Percentiles rank a stretch among this genome's conserved stretches.
phyloP scores from a whole-genome alignment of 2,888 invertebrate genomes.

The Habrosyne pyritoides region DNA sequence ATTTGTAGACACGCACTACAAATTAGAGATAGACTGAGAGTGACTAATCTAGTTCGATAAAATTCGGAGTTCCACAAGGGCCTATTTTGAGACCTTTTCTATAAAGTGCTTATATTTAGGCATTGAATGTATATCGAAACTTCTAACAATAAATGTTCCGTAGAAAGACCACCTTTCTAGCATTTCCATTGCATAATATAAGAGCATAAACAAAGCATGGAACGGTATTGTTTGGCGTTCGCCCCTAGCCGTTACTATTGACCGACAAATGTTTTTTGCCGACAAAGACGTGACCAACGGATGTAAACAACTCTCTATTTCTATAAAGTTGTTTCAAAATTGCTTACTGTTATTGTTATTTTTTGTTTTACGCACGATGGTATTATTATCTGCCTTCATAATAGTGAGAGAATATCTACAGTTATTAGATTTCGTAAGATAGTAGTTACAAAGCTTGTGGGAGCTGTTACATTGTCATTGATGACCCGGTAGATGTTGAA shows the following conservation, averaged over 20 bases:
- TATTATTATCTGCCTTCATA: slow-evolving; percentile 1
- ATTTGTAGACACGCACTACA: too few relatives aligned
- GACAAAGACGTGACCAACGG: slow-evolving; percentile 39
- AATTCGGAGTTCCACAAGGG: not conserved
- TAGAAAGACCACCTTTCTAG: not conserved
- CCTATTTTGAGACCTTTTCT: not conserved
- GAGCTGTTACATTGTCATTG: not conserved
- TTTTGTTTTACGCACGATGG: not conserved
- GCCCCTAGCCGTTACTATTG: slow-evolving; percentile 20
- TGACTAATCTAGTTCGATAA: too few relatives aligned
- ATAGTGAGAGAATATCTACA: not conserved
- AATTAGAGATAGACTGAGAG: too few relatives aligned
- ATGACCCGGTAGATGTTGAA: not conserved
- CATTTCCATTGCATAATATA: slow-evolving; percentile 16
- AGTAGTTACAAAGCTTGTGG: not conserved
- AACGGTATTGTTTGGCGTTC: slow-evolving; percentile 16
- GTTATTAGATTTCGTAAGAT: slow-evolving; percentile 3
- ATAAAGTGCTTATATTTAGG: not conserved
- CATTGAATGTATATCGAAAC: too few relatives aligned
- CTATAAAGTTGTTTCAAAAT: slow-evolving; percentile 37
- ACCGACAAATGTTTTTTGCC: slow-evolving; percentile 47
- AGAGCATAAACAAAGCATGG: slow-evolving; percentile 14
- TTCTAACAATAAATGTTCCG: not conserved
- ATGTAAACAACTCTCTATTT: slow-evolving; percentile 73
- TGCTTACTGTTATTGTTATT: slow-evolving; percentile 12